A percentile compares a stretch with the other conserved stretches of the same genome.
These are phyloP conservation scores for Perca schrenkii DNA, from an alignment of 2,113 vertebrate species.

Conservation along the genomic window DNA sequence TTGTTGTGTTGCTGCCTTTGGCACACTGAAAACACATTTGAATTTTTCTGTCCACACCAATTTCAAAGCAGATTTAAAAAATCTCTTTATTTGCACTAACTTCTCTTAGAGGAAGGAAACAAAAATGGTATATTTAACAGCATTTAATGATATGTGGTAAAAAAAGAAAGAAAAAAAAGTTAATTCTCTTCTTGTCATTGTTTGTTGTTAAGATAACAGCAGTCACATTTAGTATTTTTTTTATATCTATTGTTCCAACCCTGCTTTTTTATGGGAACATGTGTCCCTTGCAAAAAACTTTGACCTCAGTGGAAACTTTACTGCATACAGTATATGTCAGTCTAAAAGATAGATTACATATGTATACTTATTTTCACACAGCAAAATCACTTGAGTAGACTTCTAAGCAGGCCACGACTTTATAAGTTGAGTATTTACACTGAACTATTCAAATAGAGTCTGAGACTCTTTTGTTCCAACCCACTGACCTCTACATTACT, in stretches of 20 bases:
- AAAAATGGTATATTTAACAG: not conserved
- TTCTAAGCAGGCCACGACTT: not conserved
- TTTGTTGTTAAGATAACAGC: not conserved
- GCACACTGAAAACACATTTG: not conserved
- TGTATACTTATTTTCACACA: not conserved
- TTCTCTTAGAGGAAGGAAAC: not conserved
- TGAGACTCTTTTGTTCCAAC: not conserved
- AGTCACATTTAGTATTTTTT: constrained; percentile 1
- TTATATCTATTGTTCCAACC: not conserved
- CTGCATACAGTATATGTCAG: not conserved
- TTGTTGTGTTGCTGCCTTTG: not conserved
- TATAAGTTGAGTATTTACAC: constrained; percentile 6
- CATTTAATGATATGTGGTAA: not conserved
- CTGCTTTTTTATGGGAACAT: not conserved
- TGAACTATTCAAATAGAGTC: not conserved
- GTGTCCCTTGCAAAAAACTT: not conserved
- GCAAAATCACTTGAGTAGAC: not conserved
- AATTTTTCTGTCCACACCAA: not conserved
- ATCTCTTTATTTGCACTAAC: not conserved
- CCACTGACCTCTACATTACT: not conserved
- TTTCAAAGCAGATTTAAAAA: not conserved
- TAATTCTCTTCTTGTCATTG: not conserved
- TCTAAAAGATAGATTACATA: not conserved
- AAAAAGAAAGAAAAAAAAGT: not conserved
- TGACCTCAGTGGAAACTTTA: not conserved